Evolutionary conservation across 2,888 invertebrate species (phyloP).

Genomic region (Nemotelus pantherinus): DNA sequence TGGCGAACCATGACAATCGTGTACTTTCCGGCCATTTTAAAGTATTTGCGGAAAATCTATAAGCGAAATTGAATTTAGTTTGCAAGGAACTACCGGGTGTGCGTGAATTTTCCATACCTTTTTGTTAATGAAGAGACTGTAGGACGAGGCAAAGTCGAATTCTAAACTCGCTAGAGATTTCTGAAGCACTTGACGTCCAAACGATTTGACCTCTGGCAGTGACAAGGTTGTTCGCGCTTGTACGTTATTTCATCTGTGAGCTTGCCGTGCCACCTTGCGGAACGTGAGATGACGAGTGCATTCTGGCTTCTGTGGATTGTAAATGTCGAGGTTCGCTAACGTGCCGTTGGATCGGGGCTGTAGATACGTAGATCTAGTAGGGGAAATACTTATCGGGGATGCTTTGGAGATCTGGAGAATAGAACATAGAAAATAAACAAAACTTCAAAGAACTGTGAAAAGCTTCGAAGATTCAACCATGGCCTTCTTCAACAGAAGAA

Average conservation of each 20-base stretch:
- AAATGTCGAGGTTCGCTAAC: too few relatives aligned
- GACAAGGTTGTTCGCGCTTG: constrained; percentile 31
- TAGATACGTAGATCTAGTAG: too few relatives aligned
- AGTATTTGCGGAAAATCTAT: constrained; percentile 24
- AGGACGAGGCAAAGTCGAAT: constrained; percentile 6
- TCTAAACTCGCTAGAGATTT: not conserved
- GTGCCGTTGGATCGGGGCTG: too few relatives aligned
- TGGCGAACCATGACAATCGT: constrained; percentile 81
- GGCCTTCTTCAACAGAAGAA: too few relatives aligned
- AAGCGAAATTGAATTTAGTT: not conserved
- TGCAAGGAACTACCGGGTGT: too few relatives aligned
- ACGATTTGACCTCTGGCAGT: constrained; percentile 54
- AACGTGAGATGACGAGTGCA: not conserved
- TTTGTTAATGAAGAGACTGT: not conserved
- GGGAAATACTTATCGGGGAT: too few relatives aligned
- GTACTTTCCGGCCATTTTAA: constrained; percentile 66
- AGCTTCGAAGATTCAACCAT: too few relatives aligned
- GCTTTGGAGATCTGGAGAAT: too few relatives aligned
- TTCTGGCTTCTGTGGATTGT: too few relatives aligned
- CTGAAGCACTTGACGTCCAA: not conserved
- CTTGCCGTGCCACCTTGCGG: constrained; percentile 2
- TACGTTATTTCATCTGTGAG: not conserved
- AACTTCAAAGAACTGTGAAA: too few relatives aligned
- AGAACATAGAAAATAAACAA: too few relatives aligned
- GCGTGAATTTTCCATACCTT: constrained; percentile 10